Conservation (phyloP, 1,140 invertebrate species). For the Listronotus oregonensis region DNA sequence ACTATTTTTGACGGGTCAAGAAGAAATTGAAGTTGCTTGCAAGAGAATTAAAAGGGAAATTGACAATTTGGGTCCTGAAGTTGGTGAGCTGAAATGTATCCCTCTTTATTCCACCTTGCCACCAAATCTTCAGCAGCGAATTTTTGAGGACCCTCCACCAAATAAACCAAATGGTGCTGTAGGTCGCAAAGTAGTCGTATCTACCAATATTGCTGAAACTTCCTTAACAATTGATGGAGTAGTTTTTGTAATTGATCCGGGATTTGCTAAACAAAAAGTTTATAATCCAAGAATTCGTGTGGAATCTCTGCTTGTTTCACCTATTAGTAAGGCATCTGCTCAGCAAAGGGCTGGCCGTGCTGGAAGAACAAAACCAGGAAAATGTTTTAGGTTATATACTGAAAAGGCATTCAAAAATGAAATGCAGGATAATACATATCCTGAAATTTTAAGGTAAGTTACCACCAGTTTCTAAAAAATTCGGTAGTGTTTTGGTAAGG, state of each 20-base stretch:
- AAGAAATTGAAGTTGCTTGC: conserved; percentile 99
- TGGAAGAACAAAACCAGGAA: conserved; percentile 94
- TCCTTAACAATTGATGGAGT: conserved; percentile 99
- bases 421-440: conserved; percentile 99
- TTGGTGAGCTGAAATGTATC: conserved; percentile 97
- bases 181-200: conserved; percentile 95
- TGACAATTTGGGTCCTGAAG: conserved; percentile 94
- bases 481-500: no score
- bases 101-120: conserved; percentile 98
- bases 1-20: conserved; percentile 93
- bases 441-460: conserved; percentile 85
- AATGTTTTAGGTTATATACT: conserved; percentile 98
- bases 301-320: conserved; percentile 95
- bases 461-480: background rate
- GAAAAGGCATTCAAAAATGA: conserved; percentile 98
- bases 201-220: conserved; percentile 99
- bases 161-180: conserved; percentile 93
- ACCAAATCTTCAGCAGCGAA: conserved; percentile 95
- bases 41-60: conserved; percentile 97
- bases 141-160: conserved; percentile 95
- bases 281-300: conserved; percentile 97
- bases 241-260: conserved; percentile 99
- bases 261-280: conserved; percentile 99
- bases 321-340: conserved; percentile 99
- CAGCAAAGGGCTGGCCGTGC: conserved; percentile 97